Evolutionary conservation across 1,140 invertebrate genomes (phyloP).

Genomic region (Drosophila burlai): DNA sequence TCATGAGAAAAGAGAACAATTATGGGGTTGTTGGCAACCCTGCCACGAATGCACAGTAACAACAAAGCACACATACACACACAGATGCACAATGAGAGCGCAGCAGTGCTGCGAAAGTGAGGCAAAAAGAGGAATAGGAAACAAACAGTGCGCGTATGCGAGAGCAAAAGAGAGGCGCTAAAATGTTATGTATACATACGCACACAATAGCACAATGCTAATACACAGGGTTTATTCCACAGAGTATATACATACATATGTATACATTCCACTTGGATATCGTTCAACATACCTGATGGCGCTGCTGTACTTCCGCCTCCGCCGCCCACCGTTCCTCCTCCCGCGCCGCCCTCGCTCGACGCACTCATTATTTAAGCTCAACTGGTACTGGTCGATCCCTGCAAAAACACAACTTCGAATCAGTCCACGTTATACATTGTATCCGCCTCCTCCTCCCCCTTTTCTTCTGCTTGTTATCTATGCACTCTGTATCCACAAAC

Average conservation of each 20-base stretch:
- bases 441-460: slow-evolving; percentile 8
- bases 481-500: slow-evolving; percentile 24
- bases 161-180: slow-evolving; percentile 62
- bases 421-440: slow-evolving; percentile 34
- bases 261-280: slow-evolving; percentile 48
- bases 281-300: slow-evolving; percentile 62
- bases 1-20: background rate
- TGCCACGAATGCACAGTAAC: slow-evolving; percentile 50
- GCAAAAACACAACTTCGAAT: slow-evolving; percentile 18
- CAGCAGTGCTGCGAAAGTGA: slow-evolving; percentile 60
- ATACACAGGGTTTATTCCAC: slow-evolving; percentile 54
- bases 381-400: slow-evolving; percentile 63
- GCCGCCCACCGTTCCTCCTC: slow-evolving; percentile 59
- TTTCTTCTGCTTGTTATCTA: slow-evolving; percentile 60
- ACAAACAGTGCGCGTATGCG: slow-evolving; percentile 74
- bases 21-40: slow-evolving; percentile 46
- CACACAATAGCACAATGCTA: slow-evolving; percentile 42
- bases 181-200: slow-evolving; percentile 74
- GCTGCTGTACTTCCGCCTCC: slow-evolving; percentile 69
- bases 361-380: slow-evolving; percentile 71
- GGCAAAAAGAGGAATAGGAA: slow-evolving; percentile 57
- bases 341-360: slow-evolving; percentile 71
- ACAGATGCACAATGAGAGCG: slow-evolving; percentile 11
- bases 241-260: slow-evolving; percentile 29
- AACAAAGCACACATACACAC: slow-evolving; percentile 64